Conservation (phyloP, 2,113 vertebrate genomes). For the Tychaedon coryphoeus region DNA sequence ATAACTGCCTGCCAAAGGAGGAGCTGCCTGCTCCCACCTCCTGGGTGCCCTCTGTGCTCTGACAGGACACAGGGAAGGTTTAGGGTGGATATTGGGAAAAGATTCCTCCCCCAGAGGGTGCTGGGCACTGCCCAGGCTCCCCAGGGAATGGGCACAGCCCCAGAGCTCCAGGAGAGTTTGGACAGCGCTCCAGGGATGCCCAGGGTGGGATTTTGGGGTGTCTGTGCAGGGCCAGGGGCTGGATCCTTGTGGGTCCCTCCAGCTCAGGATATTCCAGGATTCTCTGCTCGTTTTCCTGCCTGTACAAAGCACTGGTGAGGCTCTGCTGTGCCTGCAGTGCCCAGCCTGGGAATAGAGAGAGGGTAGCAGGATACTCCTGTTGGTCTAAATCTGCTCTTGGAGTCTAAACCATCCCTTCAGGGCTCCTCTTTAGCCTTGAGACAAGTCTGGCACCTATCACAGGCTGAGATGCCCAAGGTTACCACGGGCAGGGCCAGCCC, state of each 20-base stretch:
- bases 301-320: not conserved
- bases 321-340: not conserved
- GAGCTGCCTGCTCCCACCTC: not conserved
- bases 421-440: not conserved
- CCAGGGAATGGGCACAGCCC: not conserved
- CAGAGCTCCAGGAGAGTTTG: not conserved
- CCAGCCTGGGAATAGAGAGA: not conserved
- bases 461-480: not conserved
- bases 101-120: not conserved
- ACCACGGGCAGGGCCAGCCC: not conserved
- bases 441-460: rapidly evolving
- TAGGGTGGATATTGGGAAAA: not conserved
- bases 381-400: not conserved
- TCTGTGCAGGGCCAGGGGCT: not conserved
- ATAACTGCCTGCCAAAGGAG: not conserved
- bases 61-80: not conserved
- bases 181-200: rapidly evolving
- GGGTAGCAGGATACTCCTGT: not conserved
- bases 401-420: not conserved
- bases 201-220: not conserved
- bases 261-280: not conserved
- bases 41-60: rapidly evolving
- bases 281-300: not conserved
- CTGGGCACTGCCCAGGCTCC: not conserved
- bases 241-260: not conserved